Evolutionary conservation across 1,140 invertebrate species (phyloP).

Genomic region (Piezodorus guildinii): DNA sequence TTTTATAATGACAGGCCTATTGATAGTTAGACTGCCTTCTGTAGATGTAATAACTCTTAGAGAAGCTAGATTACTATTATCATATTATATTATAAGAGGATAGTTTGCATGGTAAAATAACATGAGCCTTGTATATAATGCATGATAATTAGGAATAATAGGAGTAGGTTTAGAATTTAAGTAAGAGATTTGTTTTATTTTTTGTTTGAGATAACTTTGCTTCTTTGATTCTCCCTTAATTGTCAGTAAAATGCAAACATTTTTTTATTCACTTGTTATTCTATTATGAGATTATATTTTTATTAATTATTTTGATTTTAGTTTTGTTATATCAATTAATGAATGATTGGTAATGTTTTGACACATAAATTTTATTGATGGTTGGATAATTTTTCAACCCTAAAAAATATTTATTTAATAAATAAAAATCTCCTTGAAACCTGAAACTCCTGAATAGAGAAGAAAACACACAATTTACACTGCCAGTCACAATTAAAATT

Average conservation of each 20-base stretch:
- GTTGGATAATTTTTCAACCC: too few relatives aligned
- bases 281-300: background rate
- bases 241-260: background rate
- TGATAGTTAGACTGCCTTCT: slow-evolving; percentile 13
- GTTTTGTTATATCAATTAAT: background rate
- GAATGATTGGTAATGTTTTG: background rate
- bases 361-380: too few relatives aligned
- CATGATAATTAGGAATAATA: slow-evolving; percentile 7
- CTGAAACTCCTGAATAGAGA: too few relatives aligned
- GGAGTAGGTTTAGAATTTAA: background rate
- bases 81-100: background rate
- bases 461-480: too few relatives aligned
- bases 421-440: too few relatives aligned
- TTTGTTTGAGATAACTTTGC: slow-evolving; percentile 11
- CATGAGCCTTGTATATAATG: slow-evolving; percentile 11
- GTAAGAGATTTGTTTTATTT: background rate
- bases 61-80: slow-evolving; percentile 6
- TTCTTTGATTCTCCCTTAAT: background rate
- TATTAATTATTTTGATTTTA: background rate
- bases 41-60: slow-evolving; percentile 13
- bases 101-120: slow-evolving; percentile 12
- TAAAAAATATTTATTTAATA: too few relatives aligned
- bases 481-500: too few relatives aligned
- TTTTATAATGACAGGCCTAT: slow-evolving; percentile 16
- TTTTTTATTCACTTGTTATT: background rate